Percentiles rank a stretch among this genome's conserved stretches.
Conservation (phyloP, 1,140 invertebrate genomes). For the Macrocentrus cingulum region DNA sequence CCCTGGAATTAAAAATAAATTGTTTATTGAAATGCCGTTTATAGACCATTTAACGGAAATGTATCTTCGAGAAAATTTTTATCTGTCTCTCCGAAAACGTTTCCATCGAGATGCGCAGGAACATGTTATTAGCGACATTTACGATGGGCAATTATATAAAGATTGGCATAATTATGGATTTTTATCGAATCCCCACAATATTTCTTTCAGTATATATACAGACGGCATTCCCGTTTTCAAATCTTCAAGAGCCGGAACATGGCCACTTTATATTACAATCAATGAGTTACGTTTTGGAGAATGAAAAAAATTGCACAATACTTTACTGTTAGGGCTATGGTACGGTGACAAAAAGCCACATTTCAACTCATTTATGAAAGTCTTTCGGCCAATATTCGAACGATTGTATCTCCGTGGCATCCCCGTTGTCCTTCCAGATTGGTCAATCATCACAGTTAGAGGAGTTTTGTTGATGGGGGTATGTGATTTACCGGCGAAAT, state of each 20-base stretch:
- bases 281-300: slow-evolving; percentile 41
- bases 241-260: slow-evolving; percentile 41
- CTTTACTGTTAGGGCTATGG: slow-evolving; percentile 27
- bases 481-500: too few relatives aligned
- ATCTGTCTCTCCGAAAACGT: slow-evolving; percentile 7
- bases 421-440: neutral
- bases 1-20: neutral
- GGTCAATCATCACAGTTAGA: too few relatives aligned
- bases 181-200: slow-evolving; percentile 32
- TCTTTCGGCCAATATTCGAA: too few relatives aligned
- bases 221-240: slow-evolving; percentile 46
- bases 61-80: slow-evolving; percentile 19
- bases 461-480: too few relatives aligned
- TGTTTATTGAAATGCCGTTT: slow-evolving; percentile 12
- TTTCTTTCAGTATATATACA: slow-evolving; percentile 36
- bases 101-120: slow-evolving; percentile 1
- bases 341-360: slow-evolving; percentile 24
- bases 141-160: slow-evolving; percentile 18
- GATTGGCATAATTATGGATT: slow-evolving; percentile 29
- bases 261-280: slow-evolving; percentile 41
- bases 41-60: slow-evolving; percentile 12
- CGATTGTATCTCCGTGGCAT: too few relatives aligned
- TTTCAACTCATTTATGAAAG: slow-evolving; percentile 14
- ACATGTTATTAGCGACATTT: slow-evolving; percentile 11
- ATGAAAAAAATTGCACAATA: slow-evolving; percentile 34